A percentile compares a stretch with the other conserved stretches of the same genome.
Evolutionary conservation across 2,797 vertebrate species (phyloP).

Genomic region (Danio albolineatus): DNA sequence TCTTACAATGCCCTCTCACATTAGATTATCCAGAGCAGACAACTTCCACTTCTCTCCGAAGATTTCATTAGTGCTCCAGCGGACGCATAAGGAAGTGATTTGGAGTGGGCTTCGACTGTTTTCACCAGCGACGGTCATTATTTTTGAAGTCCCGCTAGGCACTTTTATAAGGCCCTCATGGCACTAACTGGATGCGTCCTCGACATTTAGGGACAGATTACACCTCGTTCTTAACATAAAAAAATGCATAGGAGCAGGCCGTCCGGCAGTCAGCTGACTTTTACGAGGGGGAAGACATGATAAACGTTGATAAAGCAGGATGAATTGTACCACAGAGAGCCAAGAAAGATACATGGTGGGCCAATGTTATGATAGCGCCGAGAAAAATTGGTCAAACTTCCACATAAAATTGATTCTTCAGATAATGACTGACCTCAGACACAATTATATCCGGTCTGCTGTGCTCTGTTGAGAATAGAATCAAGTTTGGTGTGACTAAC

Average conservation of each 20-base stretch:
- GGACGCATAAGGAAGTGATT: conserved; percentile 77
- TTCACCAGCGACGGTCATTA: conserved; percentile 73
- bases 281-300: conserved; percentile 65
- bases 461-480: conserved; percentile 14
- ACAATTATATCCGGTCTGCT: conserved; percentile 29
- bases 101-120: conserved; percentile 66
- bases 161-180: conserved; percentile 69
- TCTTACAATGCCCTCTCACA: conserved; percentile 67
- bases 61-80: conserved; percentile 71
- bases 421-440: conserved; percentile 34
- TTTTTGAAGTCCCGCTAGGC: conserved; percentile 75
- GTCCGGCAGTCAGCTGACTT: conserved; percentile 60
- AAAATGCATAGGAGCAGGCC: conserved; percentile 59
- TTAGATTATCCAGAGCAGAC: conserved; percentile 76
- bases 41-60: conserved; percentile 74
- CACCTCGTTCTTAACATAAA: conserved; percentile 65
- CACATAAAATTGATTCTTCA: conserved; percentile 28
- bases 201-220: conserved; percentile 60
- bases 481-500: conserved; percentile 31
- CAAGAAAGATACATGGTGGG: conserved; percentile 12
- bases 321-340: conserved; percentile 42
- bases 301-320: conserved; percentile 68
- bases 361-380: background rate
- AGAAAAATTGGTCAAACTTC: conserved; percentile 46
- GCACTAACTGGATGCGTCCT: conserved; percentile 60